Evolutionary conservation across 2,888 invertebrate genomes (phyloP).

Genomic region (Phasia obesa): DNA sequence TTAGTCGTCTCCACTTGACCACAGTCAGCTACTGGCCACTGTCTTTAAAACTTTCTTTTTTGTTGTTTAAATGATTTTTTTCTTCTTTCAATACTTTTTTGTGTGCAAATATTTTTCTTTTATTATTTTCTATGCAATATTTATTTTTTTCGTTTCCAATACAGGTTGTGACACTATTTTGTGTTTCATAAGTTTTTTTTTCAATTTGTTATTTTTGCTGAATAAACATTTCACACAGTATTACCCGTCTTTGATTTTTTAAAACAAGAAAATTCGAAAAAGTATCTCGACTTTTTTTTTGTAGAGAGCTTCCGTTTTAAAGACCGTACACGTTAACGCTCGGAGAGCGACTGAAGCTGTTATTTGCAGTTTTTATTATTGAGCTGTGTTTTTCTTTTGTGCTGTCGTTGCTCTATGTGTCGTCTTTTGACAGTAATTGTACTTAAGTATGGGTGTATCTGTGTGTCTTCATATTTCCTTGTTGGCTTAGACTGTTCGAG

Average conservation of each 20-base stretch:
- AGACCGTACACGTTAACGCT: constrained; percentile 81
- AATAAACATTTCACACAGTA: constrained; percentile 39
- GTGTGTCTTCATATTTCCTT: constrained; percentile 17
- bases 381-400: constrained; percentile 28
- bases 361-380: constrained; percentile 53
- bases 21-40: constrained; percentile 49
- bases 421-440: constrained; percentile 20
- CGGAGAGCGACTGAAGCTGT: constrained; percentile 80
- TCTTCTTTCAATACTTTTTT: constrained; percentile 40
- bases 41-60: constrained; percentile 69
- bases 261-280: constrained; percentile 58
- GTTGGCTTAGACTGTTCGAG: constrained; percentile 10
- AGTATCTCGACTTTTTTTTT: constrained; percentile 1
- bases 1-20: constrained; percentile 36
- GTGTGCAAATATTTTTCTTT: constrained; percentile 19
- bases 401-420: constrained; percentile 17
- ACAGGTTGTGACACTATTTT: constrained; percentile 63
- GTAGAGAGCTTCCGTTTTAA: constrained; percentile 67
- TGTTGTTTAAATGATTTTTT: constrained; percentile 34
- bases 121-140: constrained; percentile 27
- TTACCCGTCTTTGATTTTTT: constrained; percentile 40
- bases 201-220: constrained; percentile 11
- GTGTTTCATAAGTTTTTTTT: constrained; percentile 12
- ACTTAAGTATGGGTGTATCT: constrained; percentile 18
- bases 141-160: constrained; percentile 31